These are phyloP conservation scores for Centrocercus urophasianus DNA, from an alignment of 2,113 vertebrate genomes.

Conservation along the genomic window DNA sequence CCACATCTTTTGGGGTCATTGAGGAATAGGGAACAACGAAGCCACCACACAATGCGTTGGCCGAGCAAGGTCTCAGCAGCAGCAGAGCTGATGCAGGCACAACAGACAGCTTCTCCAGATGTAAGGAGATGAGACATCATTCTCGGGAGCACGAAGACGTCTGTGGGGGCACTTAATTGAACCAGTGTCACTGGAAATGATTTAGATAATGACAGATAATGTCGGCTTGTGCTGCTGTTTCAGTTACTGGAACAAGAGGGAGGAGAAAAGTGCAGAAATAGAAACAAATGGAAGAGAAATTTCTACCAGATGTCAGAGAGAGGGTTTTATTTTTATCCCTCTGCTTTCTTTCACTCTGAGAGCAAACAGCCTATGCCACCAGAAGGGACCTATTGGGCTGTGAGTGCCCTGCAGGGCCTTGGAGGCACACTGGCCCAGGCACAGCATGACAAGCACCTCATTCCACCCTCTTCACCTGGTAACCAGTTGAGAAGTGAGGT, in stretches of 20 bases:
- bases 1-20: not conserved
- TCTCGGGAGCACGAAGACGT: not conserved
- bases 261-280: constrained; percentile 19
- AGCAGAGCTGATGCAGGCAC: not conserved
- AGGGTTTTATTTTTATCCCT: constrained; percentile 12
- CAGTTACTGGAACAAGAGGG: constrained; percentile 29
- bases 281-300: constrained; percentile 46
- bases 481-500: not conserved
- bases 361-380: not conserved
- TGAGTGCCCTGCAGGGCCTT: not conserved
- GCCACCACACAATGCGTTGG: not conserved
- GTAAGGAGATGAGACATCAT: not conserved
- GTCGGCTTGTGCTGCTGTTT: not conserved
- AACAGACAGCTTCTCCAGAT: accelerated
- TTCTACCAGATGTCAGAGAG: not conserved
- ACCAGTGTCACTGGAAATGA: constrained; percentile 27
- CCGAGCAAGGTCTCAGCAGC: not conserved
- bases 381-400: not conserved
- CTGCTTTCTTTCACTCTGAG: not conserved
- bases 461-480: not conserved
- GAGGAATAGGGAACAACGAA: not conserved
- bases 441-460: not conserved
- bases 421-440: not conserved
- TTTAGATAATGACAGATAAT: constrained; percentile 44
- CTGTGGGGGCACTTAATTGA: constrained; percentile 41